Base-by-base conservation (phyloP, 2,888 invertebrate species). In the Oscheius sp. region DNA sequence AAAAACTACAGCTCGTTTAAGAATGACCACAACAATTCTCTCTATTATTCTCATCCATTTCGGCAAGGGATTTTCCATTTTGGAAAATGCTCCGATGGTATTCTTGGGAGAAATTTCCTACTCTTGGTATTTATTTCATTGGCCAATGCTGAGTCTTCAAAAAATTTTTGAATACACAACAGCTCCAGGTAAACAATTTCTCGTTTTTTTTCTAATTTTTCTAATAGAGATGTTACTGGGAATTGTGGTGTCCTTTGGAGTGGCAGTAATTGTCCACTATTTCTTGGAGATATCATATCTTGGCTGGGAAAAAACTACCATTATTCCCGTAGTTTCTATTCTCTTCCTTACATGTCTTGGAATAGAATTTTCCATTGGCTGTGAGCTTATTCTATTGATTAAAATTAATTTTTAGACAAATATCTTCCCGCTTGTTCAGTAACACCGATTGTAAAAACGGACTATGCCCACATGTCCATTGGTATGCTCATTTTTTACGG, bases 21-120 rank as follows among this genome's bases (percentile, higher is more conserved):
- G 55, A 25, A 21, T 55, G 55, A 55, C 55, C 2, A 55, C 25
- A 21, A 55, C 55, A 21, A 55, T 55, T 13, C 5, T 25, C 3
- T 2, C 55, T 7, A 21, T 55, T 55, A 25, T 55, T 23, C 25
- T 55, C 5, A 55, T 55, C 55, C 41, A 61, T 43, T 41, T 61
- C 21, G 61, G 61, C n/a, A 18, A 43, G 13, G 23, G 21, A 16
- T 61, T 41, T 23, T 23, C n/a, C 13, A 1, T 43, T 7, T 43
- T 61, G 16, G 61, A 46, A 23, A 64, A 64, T 46, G 12, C 16
- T n/a, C 16, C 23, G 6, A 25, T 64, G 25, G 27, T 29, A 12
- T 64, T 49, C 21, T n/a, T 64, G n/a, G 64, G 64, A 27, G 64
- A 64, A 16, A 49, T 64, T n/a, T 64, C 64, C 21, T 64, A 64